Percentiles rank a stretch among this genome's conserved stretches.
phyloP scores from a whole-genome alignment of 2,888 invertebrate species.

The Drosophila bunnanda region DNA sequence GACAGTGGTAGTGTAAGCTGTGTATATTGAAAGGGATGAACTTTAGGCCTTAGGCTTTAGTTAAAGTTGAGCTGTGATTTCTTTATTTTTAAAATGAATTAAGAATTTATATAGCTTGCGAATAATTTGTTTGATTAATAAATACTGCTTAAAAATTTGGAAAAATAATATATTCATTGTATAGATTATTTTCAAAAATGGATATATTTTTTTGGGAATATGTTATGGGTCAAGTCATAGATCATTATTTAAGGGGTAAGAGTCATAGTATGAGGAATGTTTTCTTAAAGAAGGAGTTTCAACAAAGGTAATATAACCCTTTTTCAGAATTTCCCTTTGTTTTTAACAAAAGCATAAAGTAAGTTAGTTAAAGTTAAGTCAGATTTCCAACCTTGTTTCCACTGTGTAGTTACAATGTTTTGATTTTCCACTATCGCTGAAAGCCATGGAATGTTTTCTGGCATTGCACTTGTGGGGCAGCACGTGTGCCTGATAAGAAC shows the following conservation, averaged over 20 bases:
- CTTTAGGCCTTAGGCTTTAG: too few species aligned
- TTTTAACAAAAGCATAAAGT: too few species aligned
- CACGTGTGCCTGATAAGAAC: slow-evolving; percentile 64
- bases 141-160: background rate
- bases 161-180: background rate
- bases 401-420: slow-evolving; percentile 26
- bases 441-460: slow-evolving; percentile 30
- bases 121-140: background rate
- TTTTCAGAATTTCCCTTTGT: background rate
- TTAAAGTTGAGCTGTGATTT: too few species aligned
- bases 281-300: accelerated
- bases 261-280: too few species aligned
- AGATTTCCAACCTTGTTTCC: too few species aligned
- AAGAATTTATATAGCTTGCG: background rate
- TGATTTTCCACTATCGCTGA: slow-evolving; percentile 50
- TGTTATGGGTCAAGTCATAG: too few species aligned
- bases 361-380: too few species aligned
- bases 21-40: too few species aligned
- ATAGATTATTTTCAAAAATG: too few species aligned
- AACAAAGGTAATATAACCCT: background rate
- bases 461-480: slow-evolving; percentile 37
- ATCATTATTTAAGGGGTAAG: background rate
- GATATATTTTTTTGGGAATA: too few species aligned
- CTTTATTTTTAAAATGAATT: background rate
- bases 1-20: accelerated